Conservation (phyloP, 2,113 vertebrate species). For the Panurus biarmicus region DNA sequence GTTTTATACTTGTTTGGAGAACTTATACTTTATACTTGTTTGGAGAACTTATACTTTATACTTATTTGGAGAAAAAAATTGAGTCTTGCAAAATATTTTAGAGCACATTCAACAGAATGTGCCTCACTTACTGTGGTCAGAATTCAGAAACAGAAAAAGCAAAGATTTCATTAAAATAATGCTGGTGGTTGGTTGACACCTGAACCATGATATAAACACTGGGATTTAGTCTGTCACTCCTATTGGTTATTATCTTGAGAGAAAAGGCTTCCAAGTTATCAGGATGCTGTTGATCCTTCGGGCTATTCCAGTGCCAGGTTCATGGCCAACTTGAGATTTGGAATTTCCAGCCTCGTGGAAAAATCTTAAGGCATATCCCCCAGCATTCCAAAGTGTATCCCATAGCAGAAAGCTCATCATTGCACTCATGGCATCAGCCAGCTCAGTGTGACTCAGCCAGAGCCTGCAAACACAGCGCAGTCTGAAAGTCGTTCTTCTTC, state of each 20-base stretch:
- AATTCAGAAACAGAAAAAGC: neutral
- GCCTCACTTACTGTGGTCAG: neutral
- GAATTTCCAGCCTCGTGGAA: neutral
- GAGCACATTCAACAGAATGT: neutral
- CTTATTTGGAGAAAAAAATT: neutral
- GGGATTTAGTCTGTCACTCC: neutral
- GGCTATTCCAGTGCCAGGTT: neutral
- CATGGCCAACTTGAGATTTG: neutral
- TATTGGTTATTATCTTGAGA: neutral
- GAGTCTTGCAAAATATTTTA: neutral
- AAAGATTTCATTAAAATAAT: neutral
- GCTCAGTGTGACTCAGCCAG: neutral
- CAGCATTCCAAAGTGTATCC: neutral
- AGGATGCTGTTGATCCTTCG: neutral
- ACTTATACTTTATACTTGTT: neutral
- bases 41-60: neutral
- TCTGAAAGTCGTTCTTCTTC: fast-evolving
- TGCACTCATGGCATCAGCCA: neutral
- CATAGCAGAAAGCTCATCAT: neutral
- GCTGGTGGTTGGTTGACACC: neutral
- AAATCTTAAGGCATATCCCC: neutral
- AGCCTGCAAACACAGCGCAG: neutral
- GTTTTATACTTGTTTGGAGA: neutral
- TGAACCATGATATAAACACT: neutral
- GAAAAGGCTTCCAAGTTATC: neutral